These are phyloP conservation scores for Aplysina aerophoba DNA, from an alignment of 37 sponge, comb jelly and placozoan genomes.

Conservation along the genomic window DNA sequence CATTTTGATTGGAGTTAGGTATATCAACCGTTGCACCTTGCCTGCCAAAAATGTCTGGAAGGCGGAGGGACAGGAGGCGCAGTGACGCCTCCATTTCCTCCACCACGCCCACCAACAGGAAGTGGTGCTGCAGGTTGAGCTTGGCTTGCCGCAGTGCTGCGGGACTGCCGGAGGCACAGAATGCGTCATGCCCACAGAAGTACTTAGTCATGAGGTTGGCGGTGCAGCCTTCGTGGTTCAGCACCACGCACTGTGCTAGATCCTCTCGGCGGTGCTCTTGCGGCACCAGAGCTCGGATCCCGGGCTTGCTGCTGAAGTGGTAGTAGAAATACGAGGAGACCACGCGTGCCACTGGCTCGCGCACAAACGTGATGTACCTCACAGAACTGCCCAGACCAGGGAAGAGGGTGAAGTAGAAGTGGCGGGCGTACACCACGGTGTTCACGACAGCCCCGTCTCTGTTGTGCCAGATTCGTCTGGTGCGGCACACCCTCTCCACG, in stretches of 20 bases:
- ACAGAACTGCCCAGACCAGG: constrained; percentile 26
- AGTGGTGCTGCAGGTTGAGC: constrained; percentile 54
- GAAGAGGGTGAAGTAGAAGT: constrained; percentile 80
- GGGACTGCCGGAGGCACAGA: constrained; percentile 54
- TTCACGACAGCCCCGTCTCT: background rate
- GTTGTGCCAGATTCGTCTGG: background rate
- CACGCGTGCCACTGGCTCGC: constrained; percentile 76
- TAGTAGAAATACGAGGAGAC: constrained; percentile 86
- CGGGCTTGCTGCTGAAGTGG: constrained; percentile 67
- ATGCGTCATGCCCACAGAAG: constrained; percentile 81
- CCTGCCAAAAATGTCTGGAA: constrained; percentile 62
- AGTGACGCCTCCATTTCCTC: constrained; percentile 68
- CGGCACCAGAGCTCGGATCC: constrained; percentile 58
- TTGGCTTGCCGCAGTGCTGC: constrained; percentile 68
- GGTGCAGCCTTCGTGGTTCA: constrained; percentile 69
- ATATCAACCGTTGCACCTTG: background rate
- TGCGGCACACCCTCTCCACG: constrained; percentile 26
- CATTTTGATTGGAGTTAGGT: constrained; percentile 58
- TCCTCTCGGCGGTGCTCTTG: constrained; percentile 46
- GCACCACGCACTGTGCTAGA: constrained; percentile 52
- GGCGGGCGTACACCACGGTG: constrained; percentile 66
- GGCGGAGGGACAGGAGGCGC: constrained; percentile 30
- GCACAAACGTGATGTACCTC: constrained; percentile 72
- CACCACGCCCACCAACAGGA: constrained; percentile 70
- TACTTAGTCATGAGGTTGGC: constrained; percentile 84